Evolutionary conservation across 2,888 invertebrate species (phyloP).

Genomic region (Callyntrura sp.): DNA sequence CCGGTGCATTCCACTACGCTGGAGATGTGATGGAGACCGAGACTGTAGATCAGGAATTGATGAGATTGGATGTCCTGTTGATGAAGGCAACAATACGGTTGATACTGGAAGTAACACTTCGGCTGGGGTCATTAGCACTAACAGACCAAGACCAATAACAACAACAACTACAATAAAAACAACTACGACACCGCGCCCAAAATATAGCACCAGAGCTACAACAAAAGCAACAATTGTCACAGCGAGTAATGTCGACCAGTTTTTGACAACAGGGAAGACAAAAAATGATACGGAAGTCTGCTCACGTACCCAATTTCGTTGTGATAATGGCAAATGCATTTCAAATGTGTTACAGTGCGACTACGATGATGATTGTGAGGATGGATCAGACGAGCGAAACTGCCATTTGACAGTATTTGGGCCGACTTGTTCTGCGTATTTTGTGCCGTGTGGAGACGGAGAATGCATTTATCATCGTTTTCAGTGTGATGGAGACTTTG

Average conservation of each 20-base stretch:
- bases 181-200: not conserved
- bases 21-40: slow-evolving; percentile 41
- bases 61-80: slow-evolving; percentile 27
- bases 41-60: slow-evolving; percentile 51
- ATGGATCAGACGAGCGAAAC: slow-evolving; percentile 55
- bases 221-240: slow-evolving; percentile 29
- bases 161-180: not conserved
- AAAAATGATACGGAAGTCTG: slow-evolving; percentile 40
- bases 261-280: not conserved
- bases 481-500: slow-evolving; percentile 47
- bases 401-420: slow-evolving; percentile 1
- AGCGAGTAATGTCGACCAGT: not conserved
- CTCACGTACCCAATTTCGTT: slow-evolving; percentile 46
- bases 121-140: not conserved
- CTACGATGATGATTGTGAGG: slow-evolving; percentile 53
- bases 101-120: not conserved
- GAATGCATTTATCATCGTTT: slow-evolving; percentile 70
- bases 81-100: not conserved
- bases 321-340: slow-evolving; percentile 63
- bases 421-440: slow-evolving; percentile 38
- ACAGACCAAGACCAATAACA: slow-evolving; percentile 13
- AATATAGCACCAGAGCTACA: not conserved
- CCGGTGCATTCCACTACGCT: slow-evolving; percentile 39
- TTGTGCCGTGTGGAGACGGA: slow-evolving; percentile 62
- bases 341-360: slow-evolving; percentile 59